A percentile compares a stretch with the other conserved stretches of the same genome.
These are phyloP conservation scores for Larimichthys crocea DNA, from an alignment of 2,113 vertebrate genomes.

Conservation along the genomic window DNA sequence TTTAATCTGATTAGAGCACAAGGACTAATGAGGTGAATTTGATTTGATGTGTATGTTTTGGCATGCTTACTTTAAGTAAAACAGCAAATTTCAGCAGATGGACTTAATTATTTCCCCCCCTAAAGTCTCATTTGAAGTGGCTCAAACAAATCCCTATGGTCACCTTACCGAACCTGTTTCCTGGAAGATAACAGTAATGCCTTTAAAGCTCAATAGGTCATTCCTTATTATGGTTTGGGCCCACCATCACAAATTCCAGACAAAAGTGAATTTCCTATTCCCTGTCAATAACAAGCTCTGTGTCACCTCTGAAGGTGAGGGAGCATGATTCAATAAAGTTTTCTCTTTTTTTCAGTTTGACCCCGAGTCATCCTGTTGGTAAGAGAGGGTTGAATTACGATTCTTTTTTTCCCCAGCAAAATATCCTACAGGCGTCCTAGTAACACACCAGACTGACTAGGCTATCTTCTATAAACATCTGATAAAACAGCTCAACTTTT, in stretches of 20 bases:
- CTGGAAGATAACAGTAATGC: conserved; percentile 82
- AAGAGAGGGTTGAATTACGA: conserved; percentile 60
- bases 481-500: conserved; percentile 2
- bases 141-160: conserved; percentile 82
- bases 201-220: conserved; percentile 84
- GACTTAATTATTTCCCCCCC: conserved; percentile 67
- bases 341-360: conserved; percentile 56
- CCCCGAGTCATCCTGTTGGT: conserved; percentile 61
- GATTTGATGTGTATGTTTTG: conserved; percentile 84
- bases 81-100: conserved; percentile 85
- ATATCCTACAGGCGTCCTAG: conserved; percentile 14
- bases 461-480: conserved; percentile 4
- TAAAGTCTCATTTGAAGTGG: conserved; percentile 80
- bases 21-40: conserved; percentile 76
- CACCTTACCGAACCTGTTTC: conserved; percentile 82
- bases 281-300: conserved; percentile 81
- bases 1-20: conserved; percentile 77
- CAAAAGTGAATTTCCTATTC: conserved; percentile 86
- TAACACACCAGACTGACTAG: conserved; percentile 10
- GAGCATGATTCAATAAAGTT: conserved; percentile 76
- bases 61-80: conserved; percentile 80
- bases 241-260: conserved; percentile 82
- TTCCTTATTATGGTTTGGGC: conserved; percentile 82
- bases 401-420: not conserved
- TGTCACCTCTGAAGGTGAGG: conserved; percentile 63